Evolutionary conservation across 1,140 invertebrate genomes (phyloP).

Genomic region (Drosophila teissieri): DNA sequence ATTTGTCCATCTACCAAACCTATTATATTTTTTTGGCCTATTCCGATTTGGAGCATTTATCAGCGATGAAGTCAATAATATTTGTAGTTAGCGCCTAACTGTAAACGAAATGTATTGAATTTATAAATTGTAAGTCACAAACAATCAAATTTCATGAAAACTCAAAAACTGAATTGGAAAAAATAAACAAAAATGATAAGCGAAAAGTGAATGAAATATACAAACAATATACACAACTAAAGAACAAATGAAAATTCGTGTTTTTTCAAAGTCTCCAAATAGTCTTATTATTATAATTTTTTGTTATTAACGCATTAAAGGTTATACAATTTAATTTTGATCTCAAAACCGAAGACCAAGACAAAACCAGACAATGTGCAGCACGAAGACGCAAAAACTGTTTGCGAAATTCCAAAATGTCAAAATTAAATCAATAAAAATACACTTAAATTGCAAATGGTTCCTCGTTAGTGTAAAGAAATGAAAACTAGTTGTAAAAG

Average conservation of each 20-base stretch:
- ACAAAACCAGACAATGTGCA: constrained; percentile 47
- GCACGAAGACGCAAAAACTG: constrained; percentile 56
- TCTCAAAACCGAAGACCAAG: constrained; percentile 64
- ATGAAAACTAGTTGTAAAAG: constrained; percentile 71
- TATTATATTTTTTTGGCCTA: constrained; percentile 58
- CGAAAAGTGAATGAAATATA: constrained; percentile 64
- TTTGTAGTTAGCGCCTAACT: constrained; percentile 65
- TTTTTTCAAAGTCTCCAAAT: constrained; percentile 67
- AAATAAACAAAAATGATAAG: constrained; percentile 29
- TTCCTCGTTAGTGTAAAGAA: constrained; percentile 81
- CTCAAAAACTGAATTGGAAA: constrained; percentile 30
- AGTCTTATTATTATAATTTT: constrained; percentile 66
- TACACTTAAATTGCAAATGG: constrained; percentile 78
- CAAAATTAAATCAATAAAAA: constrained; percentile 75
- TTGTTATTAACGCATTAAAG: constrained; percentile 45
- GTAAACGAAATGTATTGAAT: constrained; percentile 76
- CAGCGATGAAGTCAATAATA: constrained; percentile 66
- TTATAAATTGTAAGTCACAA: constrained; percentile 71
- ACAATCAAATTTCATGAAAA: constrained; percentile 20
- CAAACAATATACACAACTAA: constrained; percentile 27
- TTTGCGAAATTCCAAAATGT: constrained; percentile 77
- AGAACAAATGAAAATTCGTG: constrained; percentile 34
- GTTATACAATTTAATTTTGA: constrained; percentile 78
- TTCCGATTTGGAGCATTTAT: constrained; percentile 61
- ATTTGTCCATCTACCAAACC: constrained; percentile 31